These are phyloP conservation scores for Cavia porcellus DNA, from an alignment of 2,113 vertebrate genomes.

Conservation along the genomic window DNA sequence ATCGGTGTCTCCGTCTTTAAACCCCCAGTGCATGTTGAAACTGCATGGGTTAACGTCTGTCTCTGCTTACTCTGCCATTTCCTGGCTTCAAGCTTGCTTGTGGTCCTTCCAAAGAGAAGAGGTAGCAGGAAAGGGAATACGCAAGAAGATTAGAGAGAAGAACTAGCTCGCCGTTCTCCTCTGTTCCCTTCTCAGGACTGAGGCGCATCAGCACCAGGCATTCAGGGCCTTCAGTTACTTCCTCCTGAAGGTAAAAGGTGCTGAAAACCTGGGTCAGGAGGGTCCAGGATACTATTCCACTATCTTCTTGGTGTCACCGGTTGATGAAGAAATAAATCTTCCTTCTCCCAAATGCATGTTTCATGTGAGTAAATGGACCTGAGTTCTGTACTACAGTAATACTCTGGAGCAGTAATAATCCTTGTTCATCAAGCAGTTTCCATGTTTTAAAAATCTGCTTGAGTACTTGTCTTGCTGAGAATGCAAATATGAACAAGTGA, in stretches of 20 bases:
- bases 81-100: neutral
- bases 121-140: neutral
- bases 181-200: neutral
- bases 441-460: neutral
- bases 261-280: too few species aligned
- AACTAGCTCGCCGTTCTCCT: too few species aligned
- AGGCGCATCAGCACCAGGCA: too few species aligned
- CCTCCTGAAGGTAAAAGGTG: neutral
- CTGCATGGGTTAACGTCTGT: rapidly evolving
- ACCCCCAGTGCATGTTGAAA: too few species aligned
- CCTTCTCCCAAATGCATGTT: neutral
- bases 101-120: neutral
- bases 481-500: neutral
- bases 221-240: neutral
- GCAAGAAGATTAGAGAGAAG: rapidly evolving
- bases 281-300: neutral
- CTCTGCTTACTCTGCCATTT: neutral
- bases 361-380: neutral
- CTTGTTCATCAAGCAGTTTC: neutral
- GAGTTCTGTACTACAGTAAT: neutral
- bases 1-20: too few species aligned
- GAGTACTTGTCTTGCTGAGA: neutral
- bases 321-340: neutral
- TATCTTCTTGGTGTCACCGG: neutral
- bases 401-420: neutral